These are phyloP conservation scores for Laodelphax striatellus DNA, from an alignment of 1,140 invertebrate genomes.

Conservation along the genomic window DNA sequence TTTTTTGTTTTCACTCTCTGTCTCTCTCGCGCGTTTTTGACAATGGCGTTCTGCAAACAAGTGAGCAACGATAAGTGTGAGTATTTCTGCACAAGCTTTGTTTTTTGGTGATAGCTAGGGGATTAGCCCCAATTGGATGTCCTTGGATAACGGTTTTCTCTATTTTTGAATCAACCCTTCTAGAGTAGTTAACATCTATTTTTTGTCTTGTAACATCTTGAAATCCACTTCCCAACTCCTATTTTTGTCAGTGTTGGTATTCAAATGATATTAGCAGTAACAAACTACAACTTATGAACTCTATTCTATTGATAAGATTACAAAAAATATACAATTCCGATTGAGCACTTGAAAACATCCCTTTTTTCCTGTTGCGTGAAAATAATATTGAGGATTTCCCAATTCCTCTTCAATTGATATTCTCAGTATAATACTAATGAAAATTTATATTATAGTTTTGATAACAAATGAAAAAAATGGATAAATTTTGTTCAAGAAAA, in stretches of 20 bases:
- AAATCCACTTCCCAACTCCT: too few relatives aligned
- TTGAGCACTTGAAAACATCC: background rate
- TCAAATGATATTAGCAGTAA: constrained; percentile 23
- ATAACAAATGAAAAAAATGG: too few relatives aligned
- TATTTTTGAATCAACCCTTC: background rate
- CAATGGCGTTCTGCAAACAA: constrained; percentile 11
- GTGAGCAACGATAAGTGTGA: constrained; percentile 10
- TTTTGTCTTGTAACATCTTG: too few relatives aligned
- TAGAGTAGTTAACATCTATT: too few relatives aligned
- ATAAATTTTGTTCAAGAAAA: too few relatives aligned
- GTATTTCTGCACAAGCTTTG: constrained; percentile 9
- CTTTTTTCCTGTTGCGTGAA: too few relatives aligned
- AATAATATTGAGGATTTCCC: too few relatives aligned
- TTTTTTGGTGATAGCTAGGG: constrained; percentile 5
- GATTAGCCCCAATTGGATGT: background rate
- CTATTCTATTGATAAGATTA: background rate
- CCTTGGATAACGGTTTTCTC: background rate
- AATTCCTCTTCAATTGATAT: too few relatives aligned
- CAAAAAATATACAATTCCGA: background rate
- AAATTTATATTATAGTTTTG: too few relatives aligned
- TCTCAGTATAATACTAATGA: too few relatives aligned
- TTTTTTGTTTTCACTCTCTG: constrained; percentile 12
- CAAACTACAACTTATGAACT: background rate
- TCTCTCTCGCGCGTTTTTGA: constrained; percentile 11
- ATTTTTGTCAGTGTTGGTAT: constrained; percentile 25